Evolutionary conservation across 37 sponge, comb jelly and placozoan species (phyloP).

Genomic region (Chondrilla cf. caribensis): DNA sequence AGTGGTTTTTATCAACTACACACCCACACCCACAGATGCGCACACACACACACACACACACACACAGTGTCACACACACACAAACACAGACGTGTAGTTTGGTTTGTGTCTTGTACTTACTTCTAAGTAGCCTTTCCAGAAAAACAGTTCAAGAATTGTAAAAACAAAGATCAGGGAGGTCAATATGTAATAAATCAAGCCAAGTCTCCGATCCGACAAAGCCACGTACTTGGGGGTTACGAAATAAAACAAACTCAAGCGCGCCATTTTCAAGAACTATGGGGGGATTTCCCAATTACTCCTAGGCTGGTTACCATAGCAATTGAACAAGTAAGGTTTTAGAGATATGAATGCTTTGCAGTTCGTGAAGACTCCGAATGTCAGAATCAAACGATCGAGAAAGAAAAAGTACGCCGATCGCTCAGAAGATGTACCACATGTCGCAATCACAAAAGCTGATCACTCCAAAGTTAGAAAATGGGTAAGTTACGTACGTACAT

Average conservation of each 20-base stretch:
- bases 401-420: too few relatives aligned
- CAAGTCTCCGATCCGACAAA: constrained; percentile 67
- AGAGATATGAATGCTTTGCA: background rate
- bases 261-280: constrained; percentile 5
- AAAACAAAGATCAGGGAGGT: constrained; percentile 54
- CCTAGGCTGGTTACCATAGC: background rate
- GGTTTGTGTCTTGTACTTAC: constrained; percentile 7
- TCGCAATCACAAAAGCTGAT: too few relatives aligned
- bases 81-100: too few relatives aligned
- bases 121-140: constrained; percentile 72
- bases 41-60: too few relatives aligned
- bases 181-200: constrained; percentile 71
- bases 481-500: background rate
- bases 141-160: constrained; percentile 62
- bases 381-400: too few relatives aligned
- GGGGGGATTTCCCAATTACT: background rate
- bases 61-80: too few relatives aligned
- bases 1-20: too few relatives aligned
- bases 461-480: background rate
- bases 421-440: too few relatives aligned
- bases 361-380: background rate
- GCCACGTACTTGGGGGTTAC: constrained; percentile 80
- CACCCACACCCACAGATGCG: too few relatives aligned
- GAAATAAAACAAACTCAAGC: constrained; percentile 40
- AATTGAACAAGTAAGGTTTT: background rate